Percentiles rank a stretch among this genome's conserved stretches.
These are phyloP conservation scores for Maccullochella peelii DNA, from an alignment of 2,113 vertebrate species.

Conservation along the genomic window DNA sequence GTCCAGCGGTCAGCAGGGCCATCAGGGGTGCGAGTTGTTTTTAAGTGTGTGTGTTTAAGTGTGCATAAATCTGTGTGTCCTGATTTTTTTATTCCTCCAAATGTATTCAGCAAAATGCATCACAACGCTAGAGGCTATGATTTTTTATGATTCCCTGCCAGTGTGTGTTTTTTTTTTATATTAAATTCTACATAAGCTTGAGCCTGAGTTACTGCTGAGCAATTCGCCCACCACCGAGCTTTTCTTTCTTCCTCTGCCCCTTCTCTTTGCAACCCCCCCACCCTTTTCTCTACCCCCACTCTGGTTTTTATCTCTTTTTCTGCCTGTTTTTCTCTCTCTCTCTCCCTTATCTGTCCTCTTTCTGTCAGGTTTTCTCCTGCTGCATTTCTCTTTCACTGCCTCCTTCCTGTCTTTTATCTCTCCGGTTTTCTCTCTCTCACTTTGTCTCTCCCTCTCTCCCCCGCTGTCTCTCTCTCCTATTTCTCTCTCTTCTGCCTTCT, in stretches of 20 bases:
- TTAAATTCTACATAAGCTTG: constrained; percentile 70
- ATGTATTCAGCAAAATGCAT: constrained; percentile 73
- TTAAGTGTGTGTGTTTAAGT: constrained; percentile 28
- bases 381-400: constrained; percentile 48
- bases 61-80: constrained; percentile 44
- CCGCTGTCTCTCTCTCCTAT: constrained; percentile 24
- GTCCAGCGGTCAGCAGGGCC: constrained; percentile 65
- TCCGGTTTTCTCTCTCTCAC: constrained; percentile 33
- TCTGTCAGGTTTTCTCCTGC: constrained; percentile 33
- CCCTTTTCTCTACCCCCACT: constrained; percentile 44
- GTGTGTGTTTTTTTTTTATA: constrained; percentile 60
- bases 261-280: constrained; percentile 26
- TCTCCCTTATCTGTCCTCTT: no score
- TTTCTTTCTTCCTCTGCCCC: constrained; percentile 58
- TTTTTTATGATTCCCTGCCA: constrained; percentile 71
- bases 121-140: constrained; percentile 60
- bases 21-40: constrained; percentile 34
- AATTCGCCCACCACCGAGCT: constrained; percentile 71
- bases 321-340: constrained; percentile 26
- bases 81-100: constrained; percentile 63
- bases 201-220: constrained; percentile 70
- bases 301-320: constrained; percentile 53
- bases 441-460: constrained; percentile 17
- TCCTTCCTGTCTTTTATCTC: constrained; percentile 44
- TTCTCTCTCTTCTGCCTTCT: constrained; percentile 2